Conservation (phyloP, 2,888 invertebrate species). For the Agonopterix alstromeriana region DNA sequence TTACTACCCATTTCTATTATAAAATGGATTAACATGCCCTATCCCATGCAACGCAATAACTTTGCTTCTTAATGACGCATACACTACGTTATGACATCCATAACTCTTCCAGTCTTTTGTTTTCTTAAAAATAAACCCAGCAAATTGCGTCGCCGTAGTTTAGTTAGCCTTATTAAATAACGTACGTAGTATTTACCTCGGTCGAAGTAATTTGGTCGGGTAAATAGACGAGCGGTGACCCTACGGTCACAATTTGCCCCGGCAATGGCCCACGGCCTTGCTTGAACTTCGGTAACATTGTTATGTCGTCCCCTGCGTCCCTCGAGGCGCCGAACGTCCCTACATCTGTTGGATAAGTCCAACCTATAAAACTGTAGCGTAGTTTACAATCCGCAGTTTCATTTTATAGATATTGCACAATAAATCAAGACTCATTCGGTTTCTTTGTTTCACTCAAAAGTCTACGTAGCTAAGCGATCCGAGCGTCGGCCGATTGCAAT, state of each 20-base stretch:
- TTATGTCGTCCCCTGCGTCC: slow-evolving; percentile 60
- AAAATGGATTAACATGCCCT: slow-evolving; percentile 46
- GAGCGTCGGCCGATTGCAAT: slow-evolving; percentile 30
- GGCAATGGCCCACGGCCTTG: slow-evolving; percentile 56
- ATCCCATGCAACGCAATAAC: slow-evolving; percentile 43
- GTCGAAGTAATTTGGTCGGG: slow-evolving; percentile 51
- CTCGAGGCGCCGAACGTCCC: slow-evolving; percentile 55
- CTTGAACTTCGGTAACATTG: slow-evolving; percentile 66
- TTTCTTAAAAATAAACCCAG: slow-evolving; percentile 18
- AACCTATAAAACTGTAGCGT: slow-evolving; percentile 53
- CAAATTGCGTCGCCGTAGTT: slow-evolving; percentile 19
- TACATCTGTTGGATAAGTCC: slow-evolving; percentile 61
- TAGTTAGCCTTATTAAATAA: slow-evolving; percentile 49
- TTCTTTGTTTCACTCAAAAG: slow-evolving; percentile 31
- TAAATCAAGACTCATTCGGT: slow-evolving; percentile 45
- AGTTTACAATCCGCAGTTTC: slow-evolving; percentile 58
- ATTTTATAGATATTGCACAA: slow-evolving; percentile 57
- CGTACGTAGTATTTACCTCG: slow-evolving; percentile 48
- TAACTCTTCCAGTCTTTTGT: slow-evolving; percentile 33
- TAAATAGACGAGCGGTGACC: slow-evolving; percentile 58
- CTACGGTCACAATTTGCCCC: slow-evolving; percentile 62
- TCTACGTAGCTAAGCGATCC: slow-evolving; percentile 21
- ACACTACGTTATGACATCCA: slow-evolving; percentile 46
- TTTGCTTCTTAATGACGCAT: slow-evolving; percentile 54
- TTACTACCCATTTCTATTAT: slow-evolving; percentile 49